Conservation (phyloP, 1,140 invertebrate genomes). For the Aphidius ervi region DNA sequence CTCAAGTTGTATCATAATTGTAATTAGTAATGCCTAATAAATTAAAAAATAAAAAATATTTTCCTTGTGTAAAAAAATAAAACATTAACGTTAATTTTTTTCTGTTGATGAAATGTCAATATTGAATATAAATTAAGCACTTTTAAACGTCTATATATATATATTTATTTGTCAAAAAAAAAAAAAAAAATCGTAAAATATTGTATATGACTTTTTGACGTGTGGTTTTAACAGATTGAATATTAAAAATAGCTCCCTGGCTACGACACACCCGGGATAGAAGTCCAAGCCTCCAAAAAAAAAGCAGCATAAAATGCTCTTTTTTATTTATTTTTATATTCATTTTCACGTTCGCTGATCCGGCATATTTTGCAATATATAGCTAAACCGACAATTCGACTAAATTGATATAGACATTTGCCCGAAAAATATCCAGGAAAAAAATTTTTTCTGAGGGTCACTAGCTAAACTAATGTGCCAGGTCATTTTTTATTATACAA, state of each 20-base stretch:
- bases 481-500: conserved; percentile 41
- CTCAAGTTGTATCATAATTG: no score
- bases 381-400: conserved; percentile 10
- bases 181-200: conserved; percentile 11
- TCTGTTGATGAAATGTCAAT: neutral
- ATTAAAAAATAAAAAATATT: no score
- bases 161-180: conserved; percentile 1
- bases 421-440: neutral
- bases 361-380: conserved; percentile 15
- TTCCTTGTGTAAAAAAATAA: no score
- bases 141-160: neutral
- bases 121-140: neutral
- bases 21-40: no score
- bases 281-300: conserved; percentile 18
- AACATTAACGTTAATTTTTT: no score
- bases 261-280: conserved; percentile 16
- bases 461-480: conserved; percentile 45
- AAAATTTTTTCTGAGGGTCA: conserved; percentile 19
- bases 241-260: conserved; percentile 27
- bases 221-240: conserved; percentile 29
- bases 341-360: conserved; percentile 30
- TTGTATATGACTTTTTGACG: conserved; percentile 31
- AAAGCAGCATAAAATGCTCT: conserved; percentile 14
- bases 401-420: neutral
- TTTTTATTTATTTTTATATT: conserved; percentile 22